A percentile compares a stretch with the other conserved stretches of the same genome.
Conservation (phyloP, 2,113 vertebrate species). For the Alaudala cheleensis region DNA sequence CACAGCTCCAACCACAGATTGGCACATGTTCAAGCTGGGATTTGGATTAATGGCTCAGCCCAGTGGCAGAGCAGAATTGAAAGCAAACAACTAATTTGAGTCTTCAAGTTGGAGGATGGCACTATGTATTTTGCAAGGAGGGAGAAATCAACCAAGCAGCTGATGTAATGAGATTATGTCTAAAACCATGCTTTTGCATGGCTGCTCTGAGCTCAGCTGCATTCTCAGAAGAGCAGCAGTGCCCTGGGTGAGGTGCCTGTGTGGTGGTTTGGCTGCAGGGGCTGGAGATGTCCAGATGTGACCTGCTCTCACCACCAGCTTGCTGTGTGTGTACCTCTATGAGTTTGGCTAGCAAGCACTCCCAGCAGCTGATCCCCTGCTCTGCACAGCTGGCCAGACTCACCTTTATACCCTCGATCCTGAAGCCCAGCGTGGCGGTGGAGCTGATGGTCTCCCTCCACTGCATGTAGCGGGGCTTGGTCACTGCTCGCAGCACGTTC, state of each 20-base stretch:
- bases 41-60: neutral
- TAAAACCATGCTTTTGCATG: neutral
- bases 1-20: neutral
- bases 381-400: neutral
- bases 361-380: neutral
- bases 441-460: conserved; percentile 99
- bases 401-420: conserved; percentile 99
- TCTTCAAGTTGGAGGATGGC: neutral
- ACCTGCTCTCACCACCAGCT: accelerated
- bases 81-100: neutral
- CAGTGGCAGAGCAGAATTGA: neutral
- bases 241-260: accelerated
- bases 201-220: neutral
- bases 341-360: accelerated
- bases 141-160: neutral
- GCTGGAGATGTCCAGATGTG: accelerated
- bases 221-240: neutral
- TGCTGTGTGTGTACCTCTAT: neutral
- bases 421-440: conserved; percentile 91
- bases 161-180: neutral
- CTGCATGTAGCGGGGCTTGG: conserved; percentile 98
- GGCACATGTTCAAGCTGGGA: neutral
- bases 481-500: conserved; percentile 83
- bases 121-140: neutral
- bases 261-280: neutral